Base-by-base conservation (phyloP, 2,113 vertebrate genomes). In the Eptesicus fuscus region DNA sequence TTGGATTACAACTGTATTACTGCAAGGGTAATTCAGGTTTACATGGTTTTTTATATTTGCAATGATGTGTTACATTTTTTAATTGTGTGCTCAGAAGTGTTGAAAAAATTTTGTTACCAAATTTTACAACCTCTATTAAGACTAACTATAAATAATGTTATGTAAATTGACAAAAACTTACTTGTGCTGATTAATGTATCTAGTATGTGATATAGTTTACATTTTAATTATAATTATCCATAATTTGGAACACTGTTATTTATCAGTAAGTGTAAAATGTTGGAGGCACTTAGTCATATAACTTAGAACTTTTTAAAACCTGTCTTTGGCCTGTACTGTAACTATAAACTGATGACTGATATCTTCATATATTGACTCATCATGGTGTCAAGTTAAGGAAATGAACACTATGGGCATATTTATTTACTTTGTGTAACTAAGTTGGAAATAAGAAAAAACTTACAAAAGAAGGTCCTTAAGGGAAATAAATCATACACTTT, bases 171-270 rank as follows among this genome's bases (percentile, higher is more conserved):
- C n/a, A 37, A 87, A 94, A 53, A 83, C 78, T 89, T 20, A 83
- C 73, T 88, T 23, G 17, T 91, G 25, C 86, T 96, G 92, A 92
- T 96, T 92, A 79, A 4, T 49, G 8, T 69, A 87, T 42, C 79
- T 82, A 74, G 67, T 91, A 73, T 95, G 51, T 70, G 90, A 63
- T 67, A 37, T 25, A 87, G 85, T 93, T 95, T 90, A 56, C 4
- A 40, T 90, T 87, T 94, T 93, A 77, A 96, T 90, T 83, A 32
- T 37, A 90, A 56, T 23, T n/a, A 69, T 76, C 82, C 56, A 30
- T 93, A 61, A 92, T 93, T 95, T 83, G 85, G 85, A 94, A 95
- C 82, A 87, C 93, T 94, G 1, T 90, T 97, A 85, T 91, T 95
- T 97, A 85, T 91, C 93, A 94, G 51, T 83, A 86, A 77, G 51